Evolutionary conservation across 2,113 vertebrate species (phyloP), one percentile per base, ranked within the genome.

Genomic region (Ancistrus triradiatus): DNA sequence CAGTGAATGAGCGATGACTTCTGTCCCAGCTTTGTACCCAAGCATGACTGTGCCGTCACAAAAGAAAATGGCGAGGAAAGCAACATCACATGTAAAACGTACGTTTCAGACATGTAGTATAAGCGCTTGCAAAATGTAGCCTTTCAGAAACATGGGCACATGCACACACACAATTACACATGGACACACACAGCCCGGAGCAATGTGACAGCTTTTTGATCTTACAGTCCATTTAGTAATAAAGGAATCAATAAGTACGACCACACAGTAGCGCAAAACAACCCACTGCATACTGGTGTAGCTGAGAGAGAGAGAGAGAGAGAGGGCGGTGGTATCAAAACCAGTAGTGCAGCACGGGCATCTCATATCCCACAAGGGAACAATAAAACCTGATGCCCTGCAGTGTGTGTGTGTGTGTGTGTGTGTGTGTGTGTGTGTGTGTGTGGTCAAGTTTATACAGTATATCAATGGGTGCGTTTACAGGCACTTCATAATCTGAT

Each of bases 341-440:
- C 52, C 53, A 73, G 25, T 68, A 52, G 64, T 63, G 64, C 70
- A 68, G 50, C 68, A 52, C 64, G 17, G 40, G 46, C 64, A 59
- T 49, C 53, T 65, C 59, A 73, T 73, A 59, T 73, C 65, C 59
- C 70, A 73, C 65, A 63, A 59, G 66, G 70, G 70, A 73, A 73
- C 70, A 73, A 73, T 63, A 73, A 63, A 68, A 49, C 59, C 52
- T 59, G 47, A 40, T 33, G 63, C 46, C 52, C 48, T 65, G 14
- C 46, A 14, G 42, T 21, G 52, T 19, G 59, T 37, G 43, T 58
- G 37, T 35, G 35, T 15, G 25, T 37, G 24, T 57, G 42, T 53
- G 67, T 42, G 53, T 31, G 7, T 37, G 21, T 14, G 47, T 62
- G 49, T 63, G 35, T n/a, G n/a, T n/a, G n/a, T n/a, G n/a, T n/a